A percentile compares a stretch with the other conserved stretches of the same genome.
Evolutionary conservation across 2,888 invertebrate genomes (phyloP).

Genomic region (Kryphioiulus occultus): DNA sequence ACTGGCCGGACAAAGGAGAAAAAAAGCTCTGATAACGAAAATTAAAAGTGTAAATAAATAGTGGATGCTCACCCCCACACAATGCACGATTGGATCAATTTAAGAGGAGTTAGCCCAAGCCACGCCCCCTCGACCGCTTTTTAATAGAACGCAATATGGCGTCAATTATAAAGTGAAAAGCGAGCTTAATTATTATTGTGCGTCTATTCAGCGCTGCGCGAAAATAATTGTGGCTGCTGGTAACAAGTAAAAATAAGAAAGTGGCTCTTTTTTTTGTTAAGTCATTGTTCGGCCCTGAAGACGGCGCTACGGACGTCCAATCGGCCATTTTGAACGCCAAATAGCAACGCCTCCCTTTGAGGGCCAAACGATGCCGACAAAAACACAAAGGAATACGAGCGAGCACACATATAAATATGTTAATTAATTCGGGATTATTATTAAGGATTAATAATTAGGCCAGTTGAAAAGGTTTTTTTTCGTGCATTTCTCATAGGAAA

Average conservation of each 20-base stretch:
- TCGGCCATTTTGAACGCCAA: not conserved
- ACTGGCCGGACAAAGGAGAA: not conserved
- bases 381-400: not conserved
- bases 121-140: not conserved
- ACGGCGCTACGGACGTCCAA: not conserved
- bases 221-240: not conserved
- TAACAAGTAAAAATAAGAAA: not conserved
- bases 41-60: not conserved
- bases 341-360: not conserved
- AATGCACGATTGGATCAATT: not conserved
- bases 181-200: not conserved
- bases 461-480: not conserved
- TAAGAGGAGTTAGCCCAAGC: not conserved
- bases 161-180: conserved; percentile 5
- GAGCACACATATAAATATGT: not conserved
- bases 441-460: not conserved
- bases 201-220: not conserved
- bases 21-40: not conserved
- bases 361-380: not conserved
- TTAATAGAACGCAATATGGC: not conserved
- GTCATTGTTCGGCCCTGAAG: not conserved
- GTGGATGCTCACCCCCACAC: not conserved
- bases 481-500: not conserved
- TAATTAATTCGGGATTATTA: not conserved
- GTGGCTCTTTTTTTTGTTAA: not conserved